Evolutionary conservation across 2,888 invertebrate genomes (phyloP).

Genomic region (Polyommatus icarus): DNA sequence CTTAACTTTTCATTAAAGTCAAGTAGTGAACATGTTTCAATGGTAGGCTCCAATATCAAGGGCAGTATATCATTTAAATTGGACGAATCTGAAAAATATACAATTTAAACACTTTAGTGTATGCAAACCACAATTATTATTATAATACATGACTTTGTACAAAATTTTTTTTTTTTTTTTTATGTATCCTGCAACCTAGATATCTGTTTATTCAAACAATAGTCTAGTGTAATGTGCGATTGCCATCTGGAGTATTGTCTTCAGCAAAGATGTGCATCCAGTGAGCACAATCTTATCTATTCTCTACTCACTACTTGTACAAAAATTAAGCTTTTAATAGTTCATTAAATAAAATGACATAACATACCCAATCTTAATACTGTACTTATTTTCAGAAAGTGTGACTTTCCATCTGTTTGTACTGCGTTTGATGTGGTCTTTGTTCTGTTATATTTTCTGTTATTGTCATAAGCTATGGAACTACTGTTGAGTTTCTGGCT

Average conservation of each 20-base stretch:
- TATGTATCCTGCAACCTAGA: too few relatives aligned
- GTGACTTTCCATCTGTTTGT: slow-evolving; percentile 60
- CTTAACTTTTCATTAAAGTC: slow-evolving; percentile 65
- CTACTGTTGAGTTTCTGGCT: slow-evolving; percentile 54
- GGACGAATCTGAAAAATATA: slow-evolving; percentile 52
- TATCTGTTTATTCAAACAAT: too few relatives aligned
- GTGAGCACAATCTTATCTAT: too few relatives aligned
- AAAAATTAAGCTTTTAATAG: too few relatives aligned
- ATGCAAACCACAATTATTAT: background rate
- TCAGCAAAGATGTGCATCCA: too few relatives aligned
- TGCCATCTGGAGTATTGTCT: too few relatives aligned
- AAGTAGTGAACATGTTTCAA: slow-evolving; percentile 53
- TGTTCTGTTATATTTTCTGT: slow-evolving; percentile 43
- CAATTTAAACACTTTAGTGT: background rate
- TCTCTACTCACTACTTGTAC: too few relatives aligned
- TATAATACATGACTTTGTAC: background rate
- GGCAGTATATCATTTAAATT: slow-evolving; percentile 51
- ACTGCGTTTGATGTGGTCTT: slow-evolving; percentile 50
- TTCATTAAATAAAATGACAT: background rate
- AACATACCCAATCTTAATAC: slow-evolving; percentile 43
- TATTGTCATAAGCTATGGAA: slow-evolving; percentile 42
- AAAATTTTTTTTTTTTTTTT: too few relatives aligned
- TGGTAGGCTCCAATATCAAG: slow-evolving; percentile 52
- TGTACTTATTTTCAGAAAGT: slow-evolving; percentile 53
- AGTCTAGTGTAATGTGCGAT: too few relatives aligned